Evolutionary conservation across 2,113 vertebrate species (phyloP), one percentile per base, ranked within the genome.

Genomic region (Pedionomus torquatus): DNA sequence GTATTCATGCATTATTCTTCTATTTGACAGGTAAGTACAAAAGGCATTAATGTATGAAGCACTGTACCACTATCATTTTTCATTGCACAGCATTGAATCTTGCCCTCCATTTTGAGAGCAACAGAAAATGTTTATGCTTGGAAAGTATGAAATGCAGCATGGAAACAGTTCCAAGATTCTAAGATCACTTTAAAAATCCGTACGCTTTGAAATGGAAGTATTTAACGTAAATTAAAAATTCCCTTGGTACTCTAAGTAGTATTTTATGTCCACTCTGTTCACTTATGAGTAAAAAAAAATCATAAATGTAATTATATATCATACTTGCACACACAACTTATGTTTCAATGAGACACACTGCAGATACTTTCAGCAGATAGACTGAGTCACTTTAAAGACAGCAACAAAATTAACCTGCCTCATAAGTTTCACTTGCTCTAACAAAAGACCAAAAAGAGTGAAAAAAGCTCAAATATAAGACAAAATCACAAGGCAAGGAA

Each of bases 11-110:
- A 83, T 87, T 78, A 76, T 65, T 78, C 35, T 58, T 64, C 49
- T 87, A 11, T 91, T 93, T 93, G 91, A 87, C 81, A 91, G 14
- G 4, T 57, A 89, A 82, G n/a, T 54, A 80, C 0, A 0, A 66
- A 88, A 93, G 31, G 49, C 16, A n/a, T 85, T 90, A 74, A 77
- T 74, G 35, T 33, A 79, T 30, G 43, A 93, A 92, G 49, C 57
- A 54, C 30, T 65, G 52, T 68, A 72, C 44, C 33, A 33, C 48
- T 83, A 37, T 57, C 16, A 76, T 83, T 94, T 85, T 85, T 94
- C 83, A 90, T 37, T 86, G 82, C 33, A 48, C 28, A 25, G n/a
- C 91, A 90, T 10, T 3, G 6, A 54, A 76, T 44, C 49, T 80
- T 65, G 35, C 20, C 57, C 92, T 46, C 31, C 46, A 60, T 72